phyloP scores from a whole-genome alignment of 2,797 vertebrate species.

The Lithobates pipiens region DNA sequence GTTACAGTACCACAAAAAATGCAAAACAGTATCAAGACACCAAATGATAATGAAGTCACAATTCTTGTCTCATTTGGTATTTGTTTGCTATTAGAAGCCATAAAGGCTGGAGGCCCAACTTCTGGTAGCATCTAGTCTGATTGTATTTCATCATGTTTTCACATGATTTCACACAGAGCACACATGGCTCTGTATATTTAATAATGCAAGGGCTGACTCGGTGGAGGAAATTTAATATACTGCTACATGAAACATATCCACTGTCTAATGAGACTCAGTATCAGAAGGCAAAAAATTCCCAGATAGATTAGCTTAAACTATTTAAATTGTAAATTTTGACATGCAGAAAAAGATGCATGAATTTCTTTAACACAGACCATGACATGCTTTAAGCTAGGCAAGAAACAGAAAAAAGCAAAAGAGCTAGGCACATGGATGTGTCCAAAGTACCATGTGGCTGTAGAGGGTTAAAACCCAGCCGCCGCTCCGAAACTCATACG shows the following conservation, averaged over 20 bases:
- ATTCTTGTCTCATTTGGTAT: background rate
- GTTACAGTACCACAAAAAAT: background rate
- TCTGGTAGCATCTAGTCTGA: constrained; percentile 2
- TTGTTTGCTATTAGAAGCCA: background rate
- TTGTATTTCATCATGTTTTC: constrained; percentile 1
- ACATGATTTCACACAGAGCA: constrained; percentile 6
- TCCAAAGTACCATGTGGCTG: too few species aligned
- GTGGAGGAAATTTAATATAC: background rate
- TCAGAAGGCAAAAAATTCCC: too few species aligned
- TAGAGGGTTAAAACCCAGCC: too few species aligned
- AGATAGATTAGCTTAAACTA: too few species aligned
- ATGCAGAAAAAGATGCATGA: too few species aligned
- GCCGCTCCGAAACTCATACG: too few species aligned
- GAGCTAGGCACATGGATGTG: too few species aligned
- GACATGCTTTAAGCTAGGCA: too few species aligned
- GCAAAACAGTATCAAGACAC: background rate
- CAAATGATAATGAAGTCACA: background rate
- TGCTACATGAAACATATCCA: background rate
- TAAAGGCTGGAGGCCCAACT: background rate
- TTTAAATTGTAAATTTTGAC: too few species aligned
- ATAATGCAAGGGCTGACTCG: constrained; percentile 1
- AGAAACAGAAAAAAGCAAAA: too few species aligned
- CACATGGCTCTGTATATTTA: constrained; percentile 14
- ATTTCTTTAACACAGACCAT: too few species aligned
- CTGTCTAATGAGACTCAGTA: background rate